Percentiles rank a stretch among this genome's conserved stretches.
Conservation (phyloP, 2,888 invertebrate genomes). For the Chamaedrilus cognettii region DNA sequence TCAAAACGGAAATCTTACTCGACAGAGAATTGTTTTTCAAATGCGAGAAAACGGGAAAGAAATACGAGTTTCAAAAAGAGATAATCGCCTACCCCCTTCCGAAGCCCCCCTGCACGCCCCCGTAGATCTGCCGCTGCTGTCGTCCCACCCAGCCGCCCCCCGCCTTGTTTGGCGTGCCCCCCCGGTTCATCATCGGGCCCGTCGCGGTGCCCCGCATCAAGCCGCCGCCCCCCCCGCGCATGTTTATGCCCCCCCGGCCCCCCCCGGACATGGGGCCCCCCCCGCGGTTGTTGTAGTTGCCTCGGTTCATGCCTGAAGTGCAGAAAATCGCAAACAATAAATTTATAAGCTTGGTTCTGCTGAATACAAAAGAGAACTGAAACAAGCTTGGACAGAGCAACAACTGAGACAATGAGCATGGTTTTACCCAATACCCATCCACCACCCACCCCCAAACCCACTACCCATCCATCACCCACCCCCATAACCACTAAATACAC, state of each 20-base stretch:
- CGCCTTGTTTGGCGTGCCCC: background rate
- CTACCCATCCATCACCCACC: too few relatives aligned
- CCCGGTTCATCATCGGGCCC: slow-evolving; percentile 5
- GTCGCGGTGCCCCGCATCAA: slow-evolving; percentile 25
- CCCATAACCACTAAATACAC: too few relatives aligned
- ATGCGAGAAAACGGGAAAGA: background rate
- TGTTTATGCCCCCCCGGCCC: too few relatives aligned
- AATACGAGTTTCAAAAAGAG: background rate
- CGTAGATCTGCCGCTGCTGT: background rate
- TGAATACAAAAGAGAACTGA: too few relatives aligned
- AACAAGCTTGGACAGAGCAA: too few relatives aligned
- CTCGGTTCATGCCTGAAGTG: slow-evolving; percentile 7
- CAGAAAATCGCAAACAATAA: background rate
- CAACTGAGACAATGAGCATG: too few relatives aligned
- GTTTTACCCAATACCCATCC: too few relatives aligned
- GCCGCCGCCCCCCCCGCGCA: slow-evolving; percentile 11
- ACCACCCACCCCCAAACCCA: too few relatives aligned
- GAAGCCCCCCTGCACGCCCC: background rate
- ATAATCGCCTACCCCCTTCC: background rate
- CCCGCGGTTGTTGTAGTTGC: slow-evolving; percentile 4
- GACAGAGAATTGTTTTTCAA: too few relatives aligned
- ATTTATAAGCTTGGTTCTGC: background rate
- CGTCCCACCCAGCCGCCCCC: background rate
- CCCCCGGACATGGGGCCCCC: too few relatives aligned
- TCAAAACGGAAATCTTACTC: too few relatives aligned